Evolutionary conservation across 2,888 invertebrate genomes (phyloP).

Genomic region (Trissolcus japonicus): DNA sequence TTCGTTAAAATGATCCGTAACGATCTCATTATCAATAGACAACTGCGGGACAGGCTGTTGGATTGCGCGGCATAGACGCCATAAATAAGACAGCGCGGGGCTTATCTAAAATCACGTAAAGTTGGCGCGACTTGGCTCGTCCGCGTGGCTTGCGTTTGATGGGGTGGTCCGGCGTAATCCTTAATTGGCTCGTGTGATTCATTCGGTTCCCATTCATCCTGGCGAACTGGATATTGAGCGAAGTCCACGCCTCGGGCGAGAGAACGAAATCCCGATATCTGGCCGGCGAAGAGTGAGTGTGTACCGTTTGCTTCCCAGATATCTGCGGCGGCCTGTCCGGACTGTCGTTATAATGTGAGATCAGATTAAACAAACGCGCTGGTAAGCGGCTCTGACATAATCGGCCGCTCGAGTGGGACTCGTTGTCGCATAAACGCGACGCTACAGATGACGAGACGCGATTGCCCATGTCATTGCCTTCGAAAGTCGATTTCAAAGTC

Average conservation of each 20-base stretch:
- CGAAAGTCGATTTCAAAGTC: conserved; percentile 44
- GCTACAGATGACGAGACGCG: conserved; percentile 62
- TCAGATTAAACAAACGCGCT: conserved; percentile 72
- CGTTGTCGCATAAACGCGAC: conserved; percentile 57
- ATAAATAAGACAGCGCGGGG: conserved; percentile 49
- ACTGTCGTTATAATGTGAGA: conserved; percentile 69
- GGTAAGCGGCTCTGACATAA: conserved; percentile 70
- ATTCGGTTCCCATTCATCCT: conserved; percentile 72
- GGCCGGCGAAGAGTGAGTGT: conserved; percentile 61
- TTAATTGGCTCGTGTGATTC: conserved; percentile 74
- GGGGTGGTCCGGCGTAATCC: conserved; percentile 66
- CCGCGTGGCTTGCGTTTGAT: conserved; percentile 34
- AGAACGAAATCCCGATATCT: conserved; percentile 62
- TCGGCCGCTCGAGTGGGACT: conserved; percentile 63
- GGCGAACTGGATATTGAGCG: conserved; percentile 65
- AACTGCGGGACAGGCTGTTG: conserved; percentile 21
- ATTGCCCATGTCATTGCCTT: conserved; percentile 63
- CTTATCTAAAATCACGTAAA: conserved; percentile 53
- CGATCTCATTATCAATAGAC: conserved; percentile 48
- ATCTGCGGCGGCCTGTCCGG: conserved; percentile 63
- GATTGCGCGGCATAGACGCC: conserved; percentile 20
- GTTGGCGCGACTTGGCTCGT: conserved; percentile 37
- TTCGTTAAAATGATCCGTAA: conserved; percentile 36
- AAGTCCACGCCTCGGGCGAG: conserved; percentile 67
- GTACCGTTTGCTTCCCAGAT: conserved; percentile 54